These are phyloP conservation scores for Chiloscyllium plagiosum DNA, from an alignment of 2,113 vertebrate species.

Conservation along the genomic window DNA sequence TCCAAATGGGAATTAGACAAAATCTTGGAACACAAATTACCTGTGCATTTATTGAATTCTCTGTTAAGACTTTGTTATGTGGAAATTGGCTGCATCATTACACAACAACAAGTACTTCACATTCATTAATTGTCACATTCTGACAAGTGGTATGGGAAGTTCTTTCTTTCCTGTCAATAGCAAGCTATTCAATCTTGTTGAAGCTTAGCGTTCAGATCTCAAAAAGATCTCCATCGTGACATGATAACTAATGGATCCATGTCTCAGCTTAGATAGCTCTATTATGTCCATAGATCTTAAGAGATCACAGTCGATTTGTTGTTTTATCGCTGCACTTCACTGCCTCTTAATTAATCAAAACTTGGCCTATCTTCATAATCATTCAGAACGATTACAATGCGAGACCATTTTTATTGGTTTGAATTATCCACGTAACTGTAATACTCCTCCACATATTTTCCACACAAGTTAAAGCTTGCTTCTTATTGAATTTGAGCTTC, in stretches of 20 bases:
- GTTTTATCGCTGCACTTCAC: neutral
- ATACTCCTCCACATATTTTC: neutral
- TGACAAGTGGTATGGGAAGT: neutral
- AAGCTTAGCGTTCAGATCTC: neutral
- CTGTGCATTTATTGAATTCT: neutral
- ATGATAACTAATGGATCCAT: neutral
- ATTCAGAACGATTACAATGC: neutral
- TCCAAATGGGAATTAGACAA: neutral
- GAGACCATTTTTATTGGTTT: neutral
- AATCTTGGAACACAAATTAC: neutral
- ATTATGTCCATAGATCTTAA: too few species aligned
- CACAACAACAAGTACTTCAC: neutral
- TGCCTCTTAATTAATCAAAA: neutral
- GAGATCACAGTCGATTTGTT: neutral
- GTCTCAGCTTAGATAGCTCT: neutral
- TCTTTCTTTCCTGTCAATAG: neutral
- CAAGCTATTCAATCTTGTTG: neutral
- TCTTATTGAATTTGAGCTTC: neutral
- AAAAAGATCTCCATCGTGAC: neutral
- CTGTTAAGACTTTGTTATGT: neutral
- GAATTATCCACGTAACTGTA: neutral
- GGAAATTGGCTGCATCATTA: neutral
- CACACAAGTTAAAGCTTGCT: neutral
- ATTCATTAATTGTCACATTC: neutral
- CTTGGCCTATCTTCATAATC: neutral